Percentiles rank a stretch among this genome's conserved stretches.
Conservation (phyloP, 2,797 vertebrate species). For the Aselliscus stoliczkanus region DNA sequence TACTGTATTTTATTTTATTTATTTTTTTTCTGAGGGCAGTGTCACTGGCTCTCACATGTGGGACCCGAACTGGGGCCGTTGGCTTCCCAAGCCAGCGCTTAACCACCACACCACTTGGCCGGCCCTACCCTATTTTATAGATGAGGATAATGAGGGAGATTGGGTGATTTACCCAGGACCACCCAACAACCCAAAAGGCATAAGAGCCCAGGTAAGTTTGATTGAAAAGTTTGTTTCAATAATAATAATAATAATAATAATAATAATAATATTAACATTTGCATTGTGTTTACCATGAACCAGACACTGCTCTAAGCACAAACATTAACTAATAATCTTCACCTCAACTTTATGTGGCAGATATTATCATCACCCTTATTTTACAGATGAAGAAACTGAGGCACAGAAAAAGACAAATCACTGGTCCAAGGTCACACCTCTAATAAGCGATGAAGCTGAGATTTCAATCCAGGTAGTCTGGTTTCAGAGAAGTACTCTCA, state of each 20-base stretch:
- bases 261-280: neutral
- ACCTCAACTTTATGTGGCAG: neutral
- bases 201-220: neutral
- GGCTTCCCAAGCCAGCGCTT: no score
- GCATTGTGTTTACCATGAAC: neutral
- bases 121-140: neutral
- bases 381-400: conserved; percentile 10
- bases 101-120: no score
- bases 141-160: neutral
- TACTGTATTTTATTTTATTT: neutral
- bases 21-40: no score
- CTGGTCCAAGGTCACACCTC: neutral
- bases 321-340: neutral
- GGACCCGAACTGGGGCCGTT: no score
- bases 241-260: neutral
- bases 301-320: neutral
- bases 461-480: neutral
- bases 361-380: neutral
- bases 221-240: neutral
- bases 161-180: neutral
- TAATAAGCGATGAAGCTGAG: neutral
- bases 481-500: neutral
- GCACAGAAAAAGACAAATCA: neutral
- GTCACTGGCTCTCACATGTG: no score
- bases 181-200: neutral